These are phyloP conservation scores for Drosophila nigricruria DNA, from an alignment of 2,888 invertebrate genomes.

Conservation along the genomic window DNA sequence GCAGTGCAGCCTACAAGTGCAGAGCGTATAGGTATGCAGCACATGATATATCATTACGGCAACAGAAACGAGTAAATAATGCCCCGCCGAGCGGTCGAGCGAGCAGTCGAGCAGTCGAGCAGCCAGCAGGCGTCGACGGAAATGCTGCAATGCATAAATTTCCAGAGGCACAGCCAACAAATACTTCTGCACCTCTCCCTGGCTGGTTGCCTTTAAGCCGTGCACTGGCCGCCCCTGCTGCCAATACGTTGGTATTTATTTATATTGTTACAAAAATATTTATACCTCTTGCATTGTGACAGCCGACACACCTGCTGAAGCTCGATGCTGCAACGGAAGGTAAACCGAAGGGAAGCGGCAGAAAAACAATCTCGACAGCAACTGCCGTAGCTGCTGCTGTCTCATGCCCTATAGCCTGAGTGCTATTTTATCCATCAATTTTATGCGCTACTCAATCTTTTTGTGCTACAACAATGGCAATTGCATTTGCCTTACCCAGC, in stretches of 20 bases:
- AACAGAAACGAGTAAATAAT: slow-evolving; percentile 29
- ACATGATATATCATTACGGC: slow-evolving; percentile 25
- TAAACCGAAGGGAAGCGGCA: not conserved
- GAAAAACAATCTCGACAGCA: slow-evolving; percentile 30
- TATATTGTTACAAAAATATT: slow-evolving; percentile 45
- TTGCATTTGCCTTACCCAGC: slow-evolving; percentile 52
- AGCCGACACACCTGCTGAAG: slow-evolving; percentile 37
- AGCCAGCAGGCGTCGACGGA: slow-evolving; percentile 34
- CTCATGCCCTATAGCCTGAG: slow-evolving; percentile 16
- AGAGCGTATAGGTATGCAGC: slow-evolving; percentile 14
- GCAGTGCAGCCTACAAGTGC: not conserved
- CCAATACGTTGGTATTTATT: slow-evolving; percentile 40
- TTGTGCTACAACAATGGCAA: slow-evolving; percentile 64
- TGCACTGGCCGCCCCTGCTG: slow-evolving; percentile 1
- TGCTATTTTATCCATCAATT: slow-evolving; percentile 68
- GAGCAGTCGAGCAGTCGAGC: not conserved
- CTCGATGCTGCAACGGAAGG: not conserved
- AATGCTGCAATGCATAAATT: slow-evolving; percentile 55
- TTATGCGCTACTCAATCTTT: slow-evolving; percentile 65
- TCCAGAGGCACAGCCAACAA: slow-evolving; percentile 25
- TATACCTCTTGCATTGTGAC: slow-evolving; percentile 41
- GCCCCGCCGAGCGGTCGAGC: slow-evolving; percentile 1
- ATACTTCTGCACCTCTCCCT: slow-evolving; percentile 4
- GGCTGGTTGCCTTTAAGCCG: not conserved
- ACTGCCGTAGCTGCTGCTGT: not conserved